These are phyloP conservation scores for Podabrus alpinus DNA, from an alignment of 2,888 invertebrate species.

Conservation along the genomic window DNA sequence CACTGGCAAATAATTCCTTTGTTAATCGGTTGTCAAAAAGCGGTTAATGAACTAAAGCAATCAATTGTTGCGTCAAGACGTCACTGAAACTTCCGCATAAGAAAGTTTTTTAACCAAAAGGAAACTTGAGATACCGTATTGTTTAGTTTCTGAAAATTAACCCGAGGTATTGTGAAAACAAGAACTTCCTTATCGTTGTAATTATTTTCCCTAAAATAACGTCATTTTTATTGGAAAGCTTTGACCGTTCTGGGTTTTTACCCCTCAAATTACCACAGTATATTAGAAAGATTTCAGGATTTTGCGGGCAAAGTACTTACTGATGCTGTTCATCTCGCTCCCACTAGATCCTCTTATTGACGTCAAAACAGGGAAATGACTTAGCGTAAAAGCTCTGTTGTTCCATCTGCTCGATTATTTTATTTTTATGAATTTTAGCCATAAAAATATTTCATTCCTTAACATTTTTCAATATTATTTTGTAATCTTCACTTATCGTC, in stretches of 20 bases:
- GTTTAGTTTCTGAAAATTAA: neutral
- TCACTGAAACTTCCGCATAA: neutral
- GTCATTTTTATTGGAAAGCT: neutral
- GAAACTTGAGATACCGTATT: neutral
- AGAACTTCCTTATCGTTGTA: neutral
- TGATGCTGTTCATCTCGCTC: neutral
- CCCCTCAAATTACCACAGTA: neutral
- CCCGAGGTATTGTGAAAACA: too few relatives aligned
- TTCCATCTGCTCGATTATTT: neutral
- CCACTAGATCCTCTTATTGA: neutral
- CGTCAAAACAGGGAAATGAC: neutral
- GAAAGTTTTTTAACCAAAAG: neutral
- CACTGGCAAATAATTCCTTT: neutral
- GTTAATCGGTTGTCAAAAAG: slow-evolving; percentile 1
- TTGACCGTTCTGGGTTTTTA: too few relatives aligned
- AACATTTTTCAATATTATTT: too few relatives aligned
- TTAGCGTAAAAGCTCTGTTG: neutral
- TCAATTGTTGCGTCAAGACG: neutral
- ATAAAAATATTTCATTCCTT: too few relatives aligned
- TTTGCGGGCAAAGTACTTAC: neutral
- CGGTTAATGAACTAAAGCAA: slow-evolving; percentile 2
- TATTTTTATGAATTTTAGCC: too few relatives aligned
- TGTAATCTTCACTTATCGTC: too few relatives aligned
- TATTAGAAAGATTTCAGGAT: neutral
- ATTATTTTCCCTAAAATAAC: neutral